phyloP scores from a whole-genome alignment of 2,797 vertebrate species.

The Aratinga solstitialis region DNA sequence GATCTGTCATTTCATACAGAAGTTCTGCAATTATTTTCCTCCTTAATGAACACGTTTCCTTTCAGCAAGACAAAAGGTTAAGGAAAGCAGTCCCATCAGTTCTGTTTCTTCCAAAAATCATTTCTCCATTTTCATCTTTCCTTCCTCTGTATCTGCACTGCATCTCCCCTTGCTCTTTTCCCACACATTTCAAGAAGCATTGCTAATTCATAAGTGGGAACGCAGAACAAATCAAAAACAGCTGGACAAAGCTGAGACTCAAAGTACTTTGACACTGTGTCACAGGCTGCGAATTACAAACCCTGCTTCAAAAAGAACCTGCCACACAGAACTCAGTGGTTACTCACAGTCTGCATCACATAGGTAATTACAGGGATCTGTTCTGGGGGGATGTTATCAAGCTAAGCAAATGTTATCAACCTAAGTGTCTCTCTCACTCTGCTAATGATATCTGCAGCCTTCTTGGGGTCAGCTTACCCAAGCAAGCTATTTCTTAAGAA shows the following conservation, averaged over 20 bases:
- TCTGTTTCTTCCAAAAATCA: not conserved
- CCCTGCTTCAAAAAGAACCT: not conserved
- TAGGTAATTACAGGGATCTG: not conserved
- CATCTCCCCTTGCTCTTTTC: not conserved
- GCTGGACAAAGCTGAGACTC: not conserved
- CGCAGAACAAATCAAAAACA: not conserved
- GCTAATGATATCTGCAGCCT: not conserved
- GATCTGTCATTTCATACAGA: constrained; percentile 24
- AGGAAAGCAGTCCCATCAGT: not conserved
- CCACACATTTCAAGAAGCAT: not conserved
- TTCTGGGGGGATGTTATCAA: not conserved
- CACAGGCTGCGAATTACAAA: not conserved
- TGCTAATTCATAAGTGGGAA: not conserved
- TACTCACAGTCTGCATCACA: not conserved
- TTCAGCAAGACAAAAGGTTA: constrained; percentile 30
- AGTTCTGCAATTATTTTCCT: constrained; percentile 57
- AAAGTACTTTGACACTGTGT: not conserved
- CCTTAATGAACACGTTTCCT: constrained; percentile 37
- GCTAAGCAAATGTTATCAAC: not conserved
- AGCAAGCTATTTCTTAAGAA: not conserved
- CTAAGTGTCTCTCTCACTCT: not conserved
- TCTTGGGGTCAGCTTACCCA: not conserved
- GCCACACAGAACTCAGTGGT: not conserved
- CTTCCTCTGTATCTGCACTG: not conserved
- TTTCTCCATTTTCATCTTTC: not conserved